Percentiles rank a stretch among this genome's conserved stretches.
phyloP scores from a whole-genome alignment of 2,797 vertebrate species.

The Micropoecilia bifurca region DNA sequence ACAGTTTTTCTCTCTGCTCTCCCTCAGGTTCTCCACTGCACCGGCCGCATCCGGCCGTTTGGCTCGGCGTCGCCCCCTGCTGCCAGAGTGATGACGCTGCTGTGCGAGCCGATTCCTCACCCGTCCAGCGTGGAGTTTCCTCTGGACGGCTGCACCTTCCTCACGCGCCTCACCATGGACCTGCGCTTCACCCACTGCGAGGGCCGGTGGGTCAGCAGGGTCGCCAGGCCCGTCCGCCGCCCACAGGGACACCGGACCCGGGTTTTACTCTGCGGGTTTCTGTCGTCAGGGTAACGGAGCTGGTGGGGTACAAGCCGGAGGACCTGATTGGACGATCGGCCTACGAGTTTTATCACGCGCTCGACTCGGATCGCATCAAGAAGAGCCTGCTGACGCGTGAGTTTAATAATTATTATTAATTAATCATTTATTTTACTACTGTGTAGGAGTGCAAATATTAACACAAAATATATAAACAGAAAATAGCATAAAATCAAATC shows the following conservation, averaged over 20 bases:
- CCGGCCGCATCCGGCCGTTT: conserved; percentile 80
- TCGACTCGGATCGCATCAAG: conserved; percentile 82
- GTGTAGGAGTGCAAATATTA: no score
- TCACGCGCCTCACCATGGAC: conserved; percentile 91
- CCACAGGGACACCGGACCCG: no score
- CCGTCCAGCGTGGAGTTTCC: conserved; percentile 89
- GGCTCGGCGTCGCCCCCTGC: conserved; percentile 56
- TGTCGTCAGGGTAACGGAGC: conserved; percentile 77
- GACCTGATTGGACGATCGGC: conserved; percentile 82
- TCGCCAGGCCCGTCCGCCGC: neutral
- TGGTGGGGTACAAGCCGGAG: conserved; percentile 81
- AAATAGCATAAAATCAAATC: no score
- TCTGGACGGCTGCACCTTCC: conserved; percentile 85
- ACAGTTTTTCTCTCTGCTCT: neutral
- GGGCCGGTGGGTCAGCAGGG: conserved; percentile 80
- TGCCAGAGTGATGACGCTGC: conserved; percentile 83
- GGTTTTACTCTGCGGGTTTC: neutral
- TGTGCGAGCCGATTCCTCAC: conserved; percentile 90
- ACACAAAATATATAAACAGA: no score
- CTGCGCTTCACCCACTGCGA: conserved; percentile 91
- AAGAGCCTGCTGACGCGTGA: conserved; percentile 78
- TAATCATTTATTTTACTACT: no score
- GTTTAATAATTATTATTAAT: conserved; percentile 13
- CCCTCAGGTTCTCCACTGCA: conserved; percentile 88
- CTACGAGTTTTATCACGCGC: conserved; percentile 75